A percentile compares a stretch with the other conserved stretches of the same genome.
These are phyloP conservation scores for Selenia dentaria DNA, from an alignment of 2,888 invertebrate species.

Conservation along the genomic window DNA sequence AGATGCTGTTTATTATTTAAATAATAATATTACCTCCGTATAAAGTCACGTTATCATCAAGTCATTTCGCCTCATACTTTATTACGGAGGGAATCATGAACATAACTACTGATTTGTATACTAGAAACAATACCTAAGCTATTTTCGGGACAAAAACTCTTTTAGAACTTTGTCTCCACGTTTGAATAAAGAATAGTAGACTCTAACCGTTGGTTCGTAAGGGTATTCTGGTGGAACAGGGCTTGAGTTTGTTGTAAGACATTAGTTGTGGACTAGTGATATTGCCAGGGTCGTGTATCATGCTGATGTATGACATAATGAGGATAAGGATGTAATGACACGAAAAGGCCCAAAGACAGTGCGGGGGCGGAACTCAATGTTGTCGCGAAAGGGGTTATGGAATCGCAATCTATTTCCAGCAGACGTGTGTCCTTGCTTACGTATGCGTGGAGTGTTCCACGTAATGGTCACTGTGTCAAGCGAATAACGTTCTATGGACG, in stretches of 20 bases:
- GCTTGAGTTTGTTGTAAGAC: constrained; percentile 33
- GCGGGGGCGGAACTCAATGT: too few relatives aligned
- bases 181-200: constrained; percentile 13
- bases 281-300: too few relatives aligned
- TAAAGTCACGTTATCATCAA: constrained; percentile 18
- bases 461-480: too few relatives aligned
- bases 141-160: constrained; percentile 40
- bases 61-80: constrained; percentile 19
- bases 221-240: not conserved
- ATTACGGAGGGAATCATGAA: constrained; percentile 30
- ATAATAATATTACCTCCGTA: not conserved
- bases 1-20: too few relatives aligned
- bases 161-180: constrained; percentile 8
- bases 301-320: too few relatives aligned
- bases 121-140: constrained; percentile 39
- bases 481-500: too few relatives aligned
- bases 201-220: constrained; percentile 10
- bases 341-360: too few relatives aligned
- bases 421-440: too few relatives aligned
- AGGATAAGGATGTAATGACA: too few relatives aligned
- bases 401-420: too few relatives aligned
- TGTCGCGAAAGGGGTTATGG: too few relatives aligned
- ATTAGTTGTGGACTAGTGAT: constrained; percentile 48
- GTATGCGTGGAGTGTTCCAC: too few relatives aligned
- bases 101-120: constrained; percentile 44